phyloP scores from a whole-genome alignment of 1,140 invertebrate species.

The Teleopsis dalmanni region DNA sequence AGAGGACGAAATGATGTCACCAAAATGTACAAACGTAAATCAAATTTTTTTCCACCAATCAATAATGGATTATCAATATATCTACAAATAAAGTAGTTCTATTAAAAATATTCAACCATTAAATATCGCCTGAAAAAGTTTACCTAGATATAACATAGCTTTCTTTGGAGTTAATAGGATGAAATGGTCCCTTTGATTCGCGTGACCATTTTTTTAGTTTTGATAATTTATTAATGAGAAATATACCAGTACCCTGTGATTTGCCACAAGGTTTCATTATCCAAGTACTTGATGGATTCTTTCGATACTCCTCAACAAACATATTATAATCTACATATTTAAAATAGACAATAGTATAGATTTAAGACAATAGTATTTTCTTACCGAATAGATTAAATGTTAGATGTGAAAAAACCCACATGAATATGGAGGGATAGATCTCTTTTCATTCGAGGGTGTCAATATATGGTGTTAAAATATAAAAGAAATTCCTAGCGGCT shows the following conservation, averaged over 20 bases:
- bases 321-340: constrained; percentile 84
- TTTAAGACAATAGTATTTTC: too few relatives aligned
- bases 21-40: constrained; percentile 74
- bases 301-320: constrained; percentile 91
- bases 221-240: constrained; percentile 81
- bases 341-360: too few relatives aligned
- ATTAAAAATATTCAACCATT: constrained; percentile 6
- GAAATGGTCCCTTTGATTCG: constrained; percentile 69
- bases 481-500: too few relatives aligned
- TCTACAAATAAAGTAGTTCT: constrained; percentile 30
- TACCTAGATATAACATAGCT: constrained; percentile 82
- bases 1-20: constrained; percentile 75
- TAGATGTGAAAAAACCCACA: too few relatives aligned
- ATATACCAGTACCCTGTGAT: constrained; percentile 81
- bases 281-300: constrained; percentile 88
- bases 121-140: not conserved
- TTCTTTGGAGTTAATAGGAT: constrained; percentile 74
- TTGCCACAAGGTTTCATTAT: constrained; percentile 96
- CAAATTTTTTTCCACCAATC: constrained; percentile 83
- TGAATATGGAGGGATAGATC: too few relatives aligned
- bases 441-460: too few relatives aligned
- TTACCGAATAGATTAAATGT: too few relatives aligned
- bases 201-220: constrained; percentile 83
- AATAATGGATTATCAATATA: constrained; percentile 81
- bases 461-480: too few relatives aligned